Conservation (phyloP, 2,797 vertebrate genomes). For the Caiman crocodilus region DNA sequence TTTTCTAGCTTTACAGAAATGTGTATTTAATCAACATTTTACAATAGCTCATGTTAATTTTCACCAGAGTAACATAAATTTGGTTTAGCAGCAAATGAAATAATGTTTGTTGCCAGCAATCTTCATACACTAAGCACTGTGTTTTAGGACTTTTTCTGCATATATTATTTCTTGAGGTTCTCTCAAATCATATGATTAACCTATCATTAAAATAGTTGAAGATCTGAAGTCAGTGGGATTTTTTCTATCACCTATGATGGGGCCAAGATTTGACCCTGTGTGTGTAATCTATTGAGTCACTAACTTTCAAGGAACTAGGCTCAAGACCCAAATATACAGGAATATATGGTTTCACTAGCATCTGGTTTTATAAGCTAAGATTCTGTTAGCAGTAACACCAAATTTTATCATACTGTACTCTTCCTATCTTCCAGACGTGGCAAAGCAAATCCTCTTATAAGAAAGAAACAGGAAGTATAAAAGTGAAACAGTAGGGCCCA, state of each 20-base stretch:
- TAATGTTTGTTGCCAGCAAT: not conserved
- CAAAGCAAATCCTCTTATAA: not conserved
- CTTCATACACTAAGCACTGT: not conserved
- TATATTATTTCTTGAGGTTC: slow-evolving; percentile 20
- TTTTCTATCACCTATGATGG: slow-evolving; percentile 30
- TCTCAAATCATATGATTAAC: slow-evolving; percentile 50
- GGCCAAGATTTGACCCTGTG: slow-evolving; percentile 42
- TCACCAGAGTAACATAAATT: not conserved
- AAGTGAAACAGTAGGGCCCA: not conserved
- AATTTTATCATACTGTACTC: not conserved
- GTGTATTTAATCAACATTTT: slow-evolving; percentile 21
- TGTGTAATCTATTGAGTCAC: not conserved
- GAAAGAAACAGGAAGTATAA: not conserved
- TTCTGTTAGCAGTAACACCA: not conserved
- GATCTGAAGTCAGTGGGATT: not conserved
- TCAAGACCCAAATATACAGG: not conserved
- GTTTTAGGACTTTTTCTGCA: slow-evolving; percentile 2
- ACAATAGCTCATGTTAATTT: slow-evolving; percentile 5
- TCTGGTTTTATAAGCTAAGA: not conserved
- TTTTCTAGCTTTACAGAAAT: slow-evolving; percentile 7
- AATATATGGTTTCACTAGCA: no score
- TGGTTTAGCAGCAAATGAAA: not conserved
- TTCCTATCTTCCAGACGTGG: not conserved
- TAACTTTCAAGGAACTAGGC: not conserved
- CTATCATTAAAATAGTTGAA: not conserved